Evolutionary conservation across 1,140 invertebrate genomes (phyloP).

Genomic region (Stegodyphus mimosarum): DNA sequence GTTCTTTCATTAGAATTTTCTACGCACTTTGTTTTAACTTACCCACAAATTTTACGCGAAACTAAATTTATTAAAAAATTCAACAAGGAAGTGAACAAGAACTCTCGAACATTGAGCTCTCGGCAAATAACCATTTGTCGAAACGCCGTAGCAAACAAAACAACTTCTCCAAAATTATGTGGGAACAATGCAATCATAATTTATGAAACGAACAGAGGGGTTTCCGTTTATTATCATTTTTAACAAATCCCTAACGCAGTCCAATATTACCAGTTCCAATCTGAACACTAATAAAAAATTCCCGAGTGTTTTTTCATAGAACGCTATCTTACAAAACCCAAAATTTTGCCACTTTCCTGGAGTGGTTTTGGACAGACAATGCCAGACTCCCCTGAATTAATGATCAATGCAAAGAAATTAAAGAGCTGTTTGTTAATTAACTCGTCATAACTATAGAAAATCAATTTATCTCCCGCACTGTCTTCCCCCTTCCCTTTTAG

Average conservation of each 20-base stretch:
- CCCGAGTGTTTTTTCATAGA: not conserved
- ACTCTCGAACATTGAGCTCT: not conserved
- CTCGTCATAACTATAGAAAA: constrained; percentile 61
- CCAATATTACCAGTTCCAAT: not conserved
- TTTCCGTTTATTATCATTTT: constrained; percentile 1
- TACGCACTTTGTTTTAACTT: too few species aligned
- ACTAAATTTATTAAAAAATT: too few species aligned
- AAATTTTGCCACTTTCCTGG: constrained; percentile 41
- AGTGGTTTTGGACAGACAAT: not conserved
- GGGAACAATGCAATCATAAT: not conserved
- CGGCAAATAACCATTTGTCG: not conserved
- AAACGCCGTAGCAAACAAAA: not conserved
- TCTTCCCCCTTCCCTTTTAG: not conserved
- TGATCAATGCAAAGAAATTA: constrained; percentile 53
- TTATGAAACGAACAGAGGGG: not conserved
- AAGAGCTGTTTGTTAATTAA: constrained; percentile 58
- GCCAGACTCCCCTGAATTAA: constrained; percentile 19
- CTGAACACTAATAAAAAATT: constrained; percentile 39
- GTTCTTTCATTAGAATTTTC: too few species aligned
- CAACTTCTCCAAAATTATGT: not conserved
- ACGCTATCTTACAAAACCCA: not conserved
- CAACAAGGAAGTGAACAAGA: too few species aligned
- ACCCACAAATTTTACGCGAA: too few species aligned
- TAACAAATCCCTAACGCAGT: not conserved
- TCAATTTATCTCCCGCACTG: constrained; percentile 56